Conservation (phyloP, 2,113 vertebrate species). For the Pleuronectes platessa region DNA sequence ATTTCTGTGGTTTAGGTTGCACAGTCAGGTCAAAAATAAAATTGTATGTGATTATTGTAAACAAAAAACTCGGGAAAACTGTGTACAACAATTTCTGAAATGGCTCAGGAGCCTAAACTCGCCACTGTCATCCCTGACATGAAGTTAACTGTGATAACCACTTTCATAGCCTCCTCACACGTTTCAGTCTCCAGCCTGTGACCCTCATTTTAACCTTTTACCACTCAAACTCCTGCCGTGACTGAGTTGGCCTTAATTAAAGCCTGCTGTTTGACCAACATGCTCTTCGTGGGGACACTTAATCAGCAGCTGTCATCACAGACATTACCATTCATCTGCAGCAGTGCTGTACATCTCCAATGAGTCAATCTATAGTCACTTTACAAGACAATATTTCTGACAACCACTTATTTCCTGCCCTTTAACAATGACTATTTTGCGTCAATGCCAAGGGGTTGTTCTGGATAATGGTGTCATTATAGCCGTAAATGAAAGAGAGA, state of each 20-base stretch:
- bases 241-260: constrained; percentile 27
- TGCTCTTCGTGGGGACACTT: constrained; percentile 20
- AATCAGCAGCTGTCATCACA: constrained; percentile 44
- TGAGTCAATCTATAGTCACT: neutral
- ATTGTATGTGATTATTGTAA: neutral
- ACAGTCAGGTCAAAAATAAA: neutral
- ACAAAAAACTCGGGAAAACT: neutral
- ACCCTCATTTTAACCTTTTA: constrained; percentile 16
- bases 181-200: neutral
- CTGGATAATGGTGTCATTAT: constrained; percentile 29
- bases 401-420: neutral
- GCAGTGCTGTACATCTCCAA: neutral
- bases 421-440: neutral
- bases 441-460: constrained; percentile 14
- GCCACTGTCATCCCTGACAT: neutral
- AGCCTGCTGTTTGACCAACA: constrained; percentile 22
- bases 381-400: constrained; percentile 1
- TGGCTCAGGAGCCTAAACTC: neutral
- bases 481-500: neutral
- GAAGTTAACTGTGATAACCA: neutral
- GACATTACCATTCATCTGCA: constrained; percentile 16
- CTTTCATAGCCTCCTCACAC: constrained; percentile 7
- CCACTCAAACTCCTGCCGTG: neutral
- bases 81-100: constrained; percentile 7
- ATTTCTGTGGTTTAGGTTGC: neutral